Evolutionary conservation across 2,888 invertebrate species (phyloP).

Genomic region (Cryptus armator): DNA sequence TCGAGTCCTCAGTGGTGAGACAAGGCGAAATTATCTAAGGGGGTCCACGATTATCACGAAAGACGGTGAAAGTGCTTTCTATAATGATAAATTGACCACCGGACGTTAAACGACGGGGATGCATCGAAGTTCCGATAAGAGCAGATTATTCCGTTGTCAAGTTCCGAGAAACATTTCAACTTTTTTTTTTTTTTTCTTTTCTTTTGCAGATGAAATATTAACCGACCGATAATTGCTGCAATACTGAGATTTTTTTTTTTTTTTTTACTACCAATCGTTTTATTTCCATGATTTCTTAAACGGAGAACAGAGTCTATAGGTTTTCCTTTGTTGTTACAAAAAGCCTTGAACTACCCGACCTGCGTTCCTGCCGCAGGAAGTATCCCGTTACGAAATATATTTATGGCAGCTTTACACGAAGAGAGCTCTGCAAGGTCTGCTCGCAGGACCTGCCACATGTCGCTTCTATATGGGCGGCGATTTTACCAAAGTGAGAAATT

Average conservation of each 20-base stretch:
- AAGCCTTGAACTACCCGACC: constrained; percentile 13
- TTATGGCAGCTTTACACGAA: constrained; percentile 72
- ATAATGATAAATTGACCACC: constrained; percentile 53
- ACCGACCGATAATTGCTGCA: not conserved
- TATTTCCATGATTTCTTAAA: constrained; percentile 10
- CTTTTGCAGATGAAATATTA: not conserved
- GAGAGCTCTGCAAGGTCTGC: constrained; percentile 37
- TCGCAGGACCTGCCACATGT: constrained; percentile 75
- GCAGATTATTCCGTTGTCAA: not conserved
- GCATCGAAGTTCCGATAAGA: constrained; percentile 39
- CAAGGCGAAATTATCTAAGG: constrained; percentile 57
- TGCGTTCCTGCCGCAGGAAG: constrained; percentile 72
- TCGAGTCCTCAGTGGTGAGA: constrained; percentile 10
- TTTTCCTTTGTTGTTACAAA: constrained; percentile 72
- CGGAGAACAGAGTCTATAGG: constrained; percentile 67
- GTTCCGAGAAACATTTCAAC: constrained; percentile 18
- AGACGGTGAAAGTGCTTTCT: constrained; percentile 58
- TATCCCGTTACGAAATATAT: constrained; percentile 78
- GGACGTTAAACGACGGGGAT: constrained; percentile 31
- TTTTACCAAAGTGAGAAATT: constrained; percentile 62
- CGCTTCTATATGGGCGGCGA: constrained; percentile 54
- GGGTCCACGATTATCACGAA: constrained; percentile 47
- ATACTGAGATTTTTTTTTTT: not conserved
- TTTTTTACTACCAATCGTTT: not conserved
- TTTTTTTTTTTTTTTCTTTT: not conserved